Base-by-base conservation (phyloP, 2,113 vertebrate species). In the Shinisaurus crocodilurus region DNA sequence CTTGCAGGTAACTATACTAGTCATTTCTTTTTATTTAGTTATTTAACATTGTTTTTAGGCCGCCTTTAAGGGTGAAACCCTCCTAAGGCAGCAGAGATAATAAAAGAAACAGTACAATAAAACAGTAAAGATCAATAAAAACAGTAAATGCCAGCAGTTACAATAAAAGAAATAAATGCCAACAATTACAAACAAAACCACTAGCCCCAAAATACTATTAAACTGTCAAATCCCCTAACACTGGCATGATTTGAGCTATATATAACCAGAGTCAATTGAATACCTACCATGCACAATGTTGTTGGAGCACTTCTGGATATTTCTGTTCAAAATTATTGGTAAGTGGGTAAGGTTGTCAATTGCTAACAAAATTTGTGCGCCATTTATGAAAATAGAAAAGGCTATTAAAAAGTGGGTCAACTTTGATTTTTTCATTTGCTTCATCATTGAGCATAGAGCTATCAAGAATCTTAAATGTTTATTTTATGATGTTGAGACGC, bases 1-100 rank as follows among this genome's bases (percentile, higher is more conserved):
- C 99, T 88, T 99, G 99, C 99, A 99, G 99, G 99, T 99, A 98
- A 84, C 76, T 89, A 86, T 82, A 0, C 54, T 32, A 72, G 1
- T 3, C 13, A 1, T 89, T 93, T 88, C 82, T 90, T 50, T 25
- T 83, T 13, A 37, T 74, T 40, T 76, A 63, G 16, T 40, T 43
- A 84, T 69, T 67, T 72, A 72, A 48, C 43, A 48, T 45, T 45
- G 12, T 48, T n/a, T 72, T 50, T n/a, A 72, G 32, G 48, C 9
- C n/a, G 9, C n/a, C 32, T 34, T 86, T 86, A 13, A 43, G 43
- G 7, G 18, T 77, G 60, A 23, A 63, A 63, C 20, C 18, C 60
- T 63, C 60, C 20, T 23, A 63, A 23, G 60, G 60, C 60, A 63
- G 60, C 60, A 77, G 20, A 37, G 12, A 43, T 40, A 40, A 40